Evolutionary conservation across 2,888 invertebrate genomes (phyloP).

Genomic region (Eristalis tenax): DNA sequence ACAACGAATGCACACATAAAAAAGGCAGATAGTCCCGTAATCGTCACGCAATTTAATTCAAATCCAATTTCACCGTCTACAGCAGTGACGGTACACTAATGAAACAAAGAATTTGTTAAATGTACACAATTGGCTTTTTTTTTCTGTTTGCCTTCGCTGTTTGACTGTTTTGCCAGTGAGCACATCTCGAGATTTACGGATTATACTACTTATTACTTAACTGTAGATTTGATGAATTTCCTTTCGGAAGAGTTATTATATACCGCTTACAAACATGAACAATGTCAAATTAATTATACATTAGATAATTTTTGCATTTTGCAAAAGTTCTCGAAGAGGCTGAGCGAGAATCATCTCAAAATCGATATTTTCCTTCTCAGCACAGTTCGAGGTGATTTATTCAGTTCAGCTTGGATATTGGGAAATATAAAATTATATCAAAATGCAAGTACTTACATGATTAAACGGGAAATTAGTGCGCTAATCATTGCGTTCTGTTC

Average conservation of each 20-base stretch:
- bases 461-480: conserved; percentile 79
- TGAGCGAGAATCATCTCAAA: conserved; percentile 39
- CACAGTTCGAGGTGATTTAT: not conserved
- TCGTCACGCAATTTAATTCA: conserved; percentile 61
- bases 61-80: conserved; percentile 44
- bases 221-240: conserved; percentile 15
- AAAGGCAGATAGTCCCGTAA: conserved; percentile 45
- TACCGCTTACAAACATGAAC: not conserved
- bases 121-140: conserved; percentile 7
- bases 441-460: conserved; percentile 78
- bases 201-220: conserved; percentile 22
- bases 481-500: conserved; percentile 77
- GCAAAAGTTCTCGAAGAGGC: not conserved
- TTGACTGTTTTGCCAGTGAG: not conserved
- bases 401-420: not conserved
- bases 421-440: not conserved
- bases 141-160: conserved; percentile 4
- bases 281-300: conserved; percentile 36
- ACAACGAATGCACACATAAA: conserved; percentile 34
- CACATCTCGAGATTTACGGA: not conserved
- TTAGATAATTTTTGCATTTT: not conserved
- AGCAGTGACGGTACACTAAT: conserved; percentile 12
- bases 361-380: conserved; percentile 53
- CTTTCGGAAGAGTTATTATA: conserved; percentile 16
- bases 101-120: conserved; percentile 42